Evolutionary conservation across 1,140 invertebrate species (phyloP).

Genomic region (Ridgeia piscesae): DNA sequence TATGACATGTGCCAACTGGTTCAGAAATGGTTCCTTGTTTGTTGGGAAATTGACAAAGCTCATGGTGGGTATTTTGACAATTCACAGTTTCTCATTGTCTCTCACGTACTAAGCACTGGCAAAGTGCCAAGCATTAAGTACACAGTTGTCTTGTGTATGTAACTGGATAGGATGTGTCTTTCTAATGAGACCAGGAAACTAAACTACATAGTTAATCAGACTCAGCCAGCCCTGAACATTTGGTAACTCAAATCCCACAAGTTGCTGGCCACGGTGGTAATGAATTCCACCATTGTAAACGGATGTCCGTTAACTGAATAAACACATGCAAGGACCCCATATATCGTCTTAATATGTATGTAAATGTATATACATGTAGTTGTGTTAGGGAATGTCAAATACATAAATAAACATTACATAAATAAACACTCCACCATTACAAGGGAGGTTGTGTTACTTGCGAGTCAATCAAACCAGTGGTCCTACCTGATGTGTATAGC

Average conservation of each 20-base stretch:
- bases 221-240: neutral
- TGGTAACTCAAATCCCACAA: neutral
- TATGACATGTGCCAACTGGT: no score
- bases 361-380: no score
- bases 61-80: neutral
- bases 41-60: no score
- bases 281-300: no score
- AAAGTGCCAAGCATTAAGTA: neutral
- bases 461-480: neutral
- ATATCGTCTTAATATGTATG: no score
- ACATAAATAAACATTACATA: neutral
- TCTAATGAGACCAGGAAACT: neutral
- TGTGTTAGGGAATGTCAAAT: no score
- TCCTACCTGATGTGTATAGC: neutral
- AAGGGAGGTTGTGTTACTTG: neutral
- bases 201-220: neutral
- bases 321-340: neutral
- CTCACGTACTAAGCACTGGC: neutral
- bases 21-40: no score
- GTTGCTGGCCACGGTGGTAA: neutral
- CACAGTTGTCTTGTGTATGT: neutral
- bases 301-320: neutral
- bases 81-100: neutral
- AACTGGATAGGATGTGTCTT: neutral
- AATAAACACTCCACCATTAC: neutral